Evolutionary conservation across 2,888 invertebrate species (phyloP).

Genomic region (Phortica okadai): DNA sequence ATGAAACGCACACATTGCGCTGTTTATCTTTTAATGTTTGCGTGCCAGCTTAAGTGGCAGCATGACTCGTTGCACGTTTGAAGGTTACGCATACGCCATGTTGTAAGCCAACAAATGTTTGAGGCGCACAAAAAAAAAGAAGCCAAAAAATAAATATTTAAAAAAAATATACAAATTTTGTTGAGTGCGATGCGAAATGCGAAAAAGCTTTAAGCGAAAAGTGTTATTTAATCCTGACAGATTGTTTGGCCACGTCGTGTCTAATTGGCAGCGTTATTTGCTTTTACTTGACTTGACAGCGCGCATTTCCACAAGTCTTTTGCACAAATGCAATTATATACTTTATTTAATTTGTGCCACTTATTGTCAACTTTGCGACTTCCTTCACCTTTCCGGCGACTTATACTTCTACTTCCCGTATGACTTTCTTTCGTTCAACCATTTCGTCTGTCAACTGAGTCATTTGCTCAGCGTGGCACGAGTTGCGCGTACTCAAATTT

Average conservation of each 20-base stretch:
- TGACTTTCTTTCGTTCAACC: too few species aligned
- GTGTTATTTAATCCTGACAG: background rate
- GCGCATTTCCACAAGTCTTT: background rate
- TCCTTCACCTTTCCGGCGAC: background rate
- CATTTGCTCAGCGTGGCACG: background rate
- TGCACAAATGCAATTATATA: background rate
- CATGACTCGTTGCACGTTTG: slow-evolving; percentile 49
- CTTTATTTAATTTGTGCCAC: background rate
- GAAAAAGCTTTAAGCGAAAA: background rate
- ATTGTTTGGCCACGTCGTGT: background rate
- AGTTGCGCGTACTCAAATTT: background rate
- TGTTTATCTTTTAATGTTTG: slow-evolving; percentile 48
- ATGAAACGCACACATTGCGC: slow-evolving; percentile 39
- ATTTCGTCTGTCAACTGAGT: too few species aligned
- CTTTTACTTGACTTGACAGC: background rate
- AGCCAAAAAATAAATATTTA: slow-evolving; percentile 6
- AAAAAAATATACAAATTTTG: slow-evolving; percentile 21
- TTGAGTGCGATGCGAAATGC: background rate
- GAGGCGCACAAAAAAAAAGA: too few species aligned
- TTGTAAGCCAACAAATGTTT: slow-evolving; percentile 9
- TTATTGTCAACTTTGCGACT: background rate
- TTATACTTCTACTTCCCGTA: background rate
- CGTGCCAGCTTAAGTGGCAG: slow-evolving; percentile 31
- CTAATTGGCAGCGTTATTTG: background rate
- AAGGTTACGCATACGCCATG: slow-evolving; percentile 50